Evolutionary conservation across 2,888 invertebrate genomes (phyloP), one percentile per base, ranked within the genome.

Genomic region (Ochropacha duplaris): DNA sequence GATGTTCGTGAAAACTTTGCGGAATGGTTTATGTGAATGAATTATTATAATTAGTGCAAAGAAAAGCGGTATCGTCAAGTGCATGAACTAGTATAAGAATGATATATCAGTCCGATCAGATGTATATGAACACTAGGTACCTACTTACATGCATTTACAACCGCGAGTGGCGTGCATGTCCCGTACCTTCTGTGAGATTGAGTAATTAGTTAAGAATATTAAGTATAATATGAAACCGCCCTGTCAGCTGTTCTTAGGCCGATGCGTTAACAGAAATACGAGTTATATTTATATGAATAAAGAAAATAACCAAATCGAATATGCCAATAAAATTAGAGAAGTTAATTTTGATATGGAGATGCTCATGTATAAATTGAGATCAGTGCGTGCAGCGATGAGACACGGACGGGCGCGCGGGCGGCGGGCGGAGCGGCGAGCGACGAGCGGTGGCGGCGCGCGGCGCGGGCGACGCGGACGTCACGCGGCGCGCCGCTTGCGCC

Each of bases 311-410:
- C 11, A 31, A 44, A 44, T 44, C 39, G 36, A 16, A 44, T 44
- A 44, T 44, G 39, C 19, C 9, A 19, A 44, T 16, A 31, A 24
- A 12, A 11, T 16, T 12, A 3, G 31, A n/a, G 19, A 28, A n/a
- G 26, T 54, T 57, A 58, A 49, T 51, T 58, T 55, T 50, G 51
- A 57, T 55, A 56, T 61, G 60, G 57, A 73, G 67, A 77, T 77
- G 76, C 75, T 76, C 73, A 75, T 78, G 68, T 70, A 62, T 71
- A 59, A 71, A 72, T 69, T 68, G 61, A 69, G 68, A 67, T 62
- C 64, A 69, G 71, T 70, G 69, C 73, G 75, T 72, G 72, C 74
- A 67, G 73, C 70, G 69, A 64, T 60, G 76, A 64, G 65, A 67
- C 65, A 69, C 72, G 74, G 70, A 72, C 69, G 77, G 69, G 72